These are phyloP conservation scores for Spea bombifrons DNA, from an alignment of 2,113 vertebrate species.

Conservation along the genomic window DNA sequence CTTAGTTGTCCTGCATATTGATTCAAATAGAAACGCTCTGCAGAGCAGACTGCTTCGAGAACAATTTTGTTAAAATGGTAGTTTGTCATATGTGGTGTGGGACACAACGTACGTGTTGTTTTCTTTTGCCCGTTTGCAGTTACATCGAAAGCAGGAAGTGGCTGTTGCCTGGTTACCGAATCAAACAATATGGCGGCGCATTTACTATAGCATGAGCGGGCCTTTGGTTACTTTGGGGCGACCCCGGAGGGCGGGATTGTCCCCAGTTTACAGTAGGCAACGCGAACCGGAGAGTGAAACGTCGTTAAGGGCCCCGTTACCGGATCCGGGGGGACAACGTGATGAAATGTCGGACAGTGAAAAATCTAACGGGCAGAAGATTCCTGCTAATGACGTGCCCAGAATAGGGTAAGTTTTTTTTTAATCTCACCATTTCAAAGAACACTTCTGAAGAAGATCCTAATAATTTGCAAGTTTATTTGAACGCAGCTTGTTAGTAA, in stretches of 20 bases:
- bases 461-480: too few species aligned
- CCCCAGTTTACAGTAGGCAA: background rate
- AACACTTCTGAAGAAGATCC: too few species aligned
- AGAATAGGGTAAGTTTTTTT: background rate
- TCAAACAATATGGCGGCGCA: constrained; percentile 32
- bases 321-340: background rate
- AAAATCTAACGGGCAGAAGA: background rate
- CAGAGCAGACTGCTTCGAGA: too few species aligned
- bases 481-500: background rate
- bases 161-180: constrained; percentile 5
- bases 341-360: background rate
- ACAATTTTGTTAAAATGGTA: too few species aligned
- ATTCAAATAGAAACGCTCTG: too few species aligned
- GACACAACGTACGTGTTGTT: too few species aligned
- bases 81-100: too few species aligned
- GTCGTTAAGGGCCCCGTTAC: background rate
- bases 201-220: constrained; percentile 18
- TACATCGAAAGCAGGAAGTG: background rate
- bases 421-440: background rate
- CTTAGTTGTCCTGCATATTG: too few species aligned
- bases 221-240: constrained; percentile 25
- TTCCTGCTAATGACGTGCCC: background rate
- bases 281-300: background rate
- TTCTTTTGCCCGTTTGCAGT: background rate
- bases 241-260: background rate